Base-by-base conservation (phyloP, 2,888 invertebrate genomes). In the Drosophila barbarae region DNA sequence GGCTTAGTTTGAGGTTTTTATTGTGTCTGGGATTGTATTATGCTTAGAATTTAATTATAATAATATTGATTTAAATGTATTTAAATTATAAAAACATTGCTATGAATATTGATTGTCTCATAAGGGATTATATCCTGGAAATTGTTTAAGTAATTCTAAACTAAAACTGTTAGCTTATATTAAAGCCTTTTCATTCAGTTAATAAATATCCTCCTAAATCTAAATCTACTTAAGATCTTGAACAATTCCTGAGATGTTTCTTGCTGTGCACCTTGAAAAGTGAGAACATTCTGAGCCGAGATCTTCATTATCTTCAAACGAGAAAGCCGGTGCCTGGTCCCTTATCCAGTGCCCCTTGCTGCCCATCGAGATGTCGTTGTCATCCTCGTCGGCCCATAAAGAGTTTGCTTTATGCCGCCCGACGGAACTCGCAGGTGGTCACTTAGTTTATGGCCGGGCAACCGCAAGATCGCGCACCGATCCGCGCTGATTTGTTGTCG, bases 221-320 rank as follows among this genome's bases (percentile, higher is more conserved):
- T 4, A 7, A 12, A 28, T 28, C 18, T 1, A 9, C 7, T 21
- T 15, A 5, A 12, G 1, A 8, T 38, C 10, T 9, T 13, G 1
- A 8, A 2, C 5, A 39, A 10, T 18, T 30, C 13, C 5, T 10
- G 0, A 8, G 3, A 1, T 10, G 2, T 42, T 32, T 26, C 26
- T 15, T 10, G 1, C 30, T 23, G 42, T 59, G 63, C 23, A 13
- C 26, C 41, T 47, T 23, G 44, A 38, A 51, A 67, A 63, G 81
- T 71, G 72, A 65, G 69, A 68, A 77, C 65, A 68, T 80, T 80
- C 64, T 65, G 58, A 1, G 46, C 61, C n/a, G 44, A 79, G 60
- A 74, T 77, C 81, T 76, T 76, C 57, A 75, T 81, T 74, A 76
- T 81, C 81, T 67, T 75, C 80, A 80, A 75, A 79, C 58, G 49